These are phyloP conservation scores for Gymnothorax javanicus DNA, from an alignment of 2,797 vertebrate species.

Conservation along the genomic window DNA sequence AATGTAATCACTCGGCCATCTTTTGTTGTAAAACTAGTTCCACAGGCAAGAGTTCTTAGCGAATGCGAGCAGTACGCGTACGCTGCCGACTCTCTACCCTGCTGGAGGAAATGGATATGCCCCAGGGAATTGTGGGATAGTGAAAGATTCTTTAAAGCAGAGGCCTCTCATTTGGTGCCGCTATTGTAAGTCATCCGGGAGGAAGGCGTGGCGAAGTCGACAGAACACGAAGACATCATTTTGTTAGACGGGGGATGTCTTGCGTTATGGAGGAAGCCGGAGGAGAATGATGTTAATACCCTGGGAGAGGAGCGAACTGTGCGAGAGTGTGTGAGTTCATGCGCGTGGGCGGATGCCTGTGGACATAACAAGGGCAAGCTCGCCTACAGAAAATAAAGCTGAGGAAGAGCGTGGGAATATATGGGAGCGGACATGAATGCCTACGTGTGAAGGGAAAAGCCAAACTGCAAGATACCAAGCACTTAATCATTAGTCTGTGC, in stretches of 20 bases:
- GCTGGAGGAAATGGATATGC: not conserved
- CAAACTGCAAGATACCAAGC: too few relatives aligned
- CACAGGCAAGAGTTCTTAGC: not conserved
- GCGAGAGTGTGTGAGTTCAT: not conserved
- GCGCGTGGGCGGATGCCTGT: not conserved
- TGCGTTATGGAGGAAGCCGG: not conserved
- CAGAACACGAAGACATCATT: too few relatives aligned
- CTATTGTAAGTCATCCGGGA: not conserved
- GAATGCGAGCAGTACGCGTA: not conserved
- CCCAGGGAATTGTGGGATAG: not conserved
- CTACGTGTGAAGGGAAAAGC: too few relatives aligned
- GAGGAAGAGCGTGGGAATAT: not conserved
- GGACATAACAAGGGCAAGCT: not conserved
- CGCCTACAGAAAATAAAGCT: not conserved
- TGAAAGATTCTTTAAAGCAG: not conserved
- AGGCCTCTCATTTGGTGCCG: not conserved
- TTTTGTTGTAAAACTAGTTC: not conserved
- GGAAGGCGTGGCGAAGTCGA: not conserved
- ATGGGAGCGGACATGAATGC: not conserved
- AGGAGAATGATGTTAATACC: not conserved
- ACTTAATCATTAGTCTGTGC: too few relatives aligned
- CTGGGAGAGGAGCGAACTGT: not conserved
- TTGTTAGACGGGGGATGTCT: not conserved
- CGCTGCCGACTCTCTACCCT: not conserved
- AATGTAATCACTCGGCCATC: not conserved